A percentile compares a stretch with the other conserved stretches of the same genome.
phyloP scores from a whole-genome alignment of 2,797 vertebrate species.

The Threskiornis aethiopicus region DNA sequence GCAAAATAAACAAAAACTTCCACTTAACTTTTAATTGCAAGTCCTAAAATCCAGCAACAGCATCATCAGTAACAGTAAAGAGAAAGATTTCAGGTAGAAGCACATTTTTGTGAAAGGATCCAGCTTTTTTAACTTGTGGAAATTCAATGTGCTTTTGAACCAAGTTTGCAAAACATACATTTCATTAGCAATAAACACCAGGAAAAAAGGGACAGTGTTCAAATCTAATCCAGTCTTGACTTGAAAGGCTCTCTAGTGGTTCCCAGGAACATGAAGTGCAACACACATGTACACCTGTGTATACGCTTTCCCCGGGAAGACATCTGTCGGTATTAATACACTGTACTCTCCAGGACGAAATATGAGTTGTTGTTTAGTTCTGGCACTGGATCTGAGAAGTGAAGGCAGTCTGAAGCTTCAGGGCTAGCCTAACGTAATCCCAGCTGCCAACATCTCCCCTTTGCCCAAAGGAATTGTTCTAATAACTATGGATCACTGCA shows the following conservation, averaged over 20 bases:
- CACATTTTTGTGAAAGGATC: neutral
- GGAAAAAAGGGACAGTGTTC: neutral
- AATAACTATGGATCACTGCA: neutral
- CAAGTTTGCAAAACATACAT: neutral
- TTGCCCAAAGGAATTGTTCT: neutral
- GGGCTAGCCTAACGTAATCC: neutral
- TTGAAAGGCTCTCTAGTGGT: neutral
- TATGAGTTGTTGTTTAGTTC: neutral
- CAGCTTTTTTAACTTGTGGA: neutral
- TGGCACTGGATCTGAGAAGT: neutral
- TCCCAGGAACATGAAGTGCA: neutral
- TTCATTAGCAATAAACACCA: neutral
- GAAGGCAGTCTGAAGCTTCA: neutral
- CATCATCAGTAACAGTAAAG: neutral
- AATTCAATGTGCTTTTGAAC: neutral
- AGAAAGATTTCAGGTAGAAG: neutral
- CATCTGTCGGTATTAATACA: neutral
- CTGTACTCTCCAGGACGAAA: neutral
- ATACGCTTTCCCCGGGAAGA: neutral
- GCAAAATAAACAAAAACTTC: slow-evolving; percentile 82
- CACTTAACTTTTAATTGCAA: slow-evolving; percentile 81
- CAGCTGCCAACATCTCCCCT: neutral
- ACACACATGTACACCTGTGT: neutral
- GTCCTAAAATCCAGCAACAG: slow-evolving; percentile 25
- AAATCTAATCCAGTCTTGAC: neutral